These are phyloP conservation scores for Subacronicta megacephala DNA, from an alignment of 2,888 invertebrate genomes.

Conservation along the genomic window DNA sequence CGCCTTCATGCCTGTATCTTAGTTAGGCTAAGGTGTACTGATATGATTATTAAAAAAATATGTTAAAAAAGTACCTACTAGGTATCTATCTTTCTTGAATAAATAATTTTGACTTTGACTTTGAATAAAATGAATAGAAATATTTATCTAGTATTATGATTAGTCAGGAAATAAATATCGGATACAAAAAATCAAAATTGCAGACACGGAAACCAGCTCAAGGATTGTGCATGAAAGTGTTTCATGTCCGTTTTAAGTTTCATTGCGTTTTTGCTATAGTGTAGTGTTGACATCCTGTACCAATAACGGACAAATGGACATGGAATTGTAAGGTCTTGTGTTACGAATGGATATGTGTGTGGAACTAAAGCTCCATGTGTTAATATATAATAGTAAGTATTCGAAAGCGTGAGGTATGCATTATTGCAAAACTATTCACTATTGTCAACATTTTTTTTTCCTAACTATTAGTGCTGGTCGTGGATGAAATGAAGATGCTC, in stretches of 20 bases:
- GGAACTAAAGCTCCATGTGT: constrained; percentile 13
- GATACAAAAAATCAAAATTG: constrained; percentile 45
- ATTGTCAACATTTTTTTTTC: too few species aligned
- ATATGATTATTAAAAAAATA: too few species aligned
- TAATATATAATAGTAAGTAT: constrained; percentile 10
- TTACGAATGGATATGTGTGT: constrained; percentile 27
- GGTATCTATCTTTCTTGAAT: too few species aligned
- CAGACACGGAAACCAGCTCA: constrained; percentile 52
- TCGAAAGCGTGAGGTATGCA: constrained; percentile 10
- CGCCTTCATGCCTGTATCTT: too few species aligned
- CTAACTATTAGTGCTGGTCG: neutral
- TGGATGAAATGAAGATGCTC: too few species aligned
- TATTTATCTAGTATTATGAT: constrained; percentile 1
- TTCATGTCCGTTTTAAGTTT: constrained; percentile 15
- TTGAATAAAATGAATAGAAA: neutral
- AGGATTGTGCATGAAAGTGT: constrained; percentile 50
- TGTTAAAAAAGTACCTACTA: too few species aligned
- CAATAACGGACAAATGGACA: constrained; percentile 29
- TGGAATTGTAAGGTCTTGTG: constrained; percentile 13
- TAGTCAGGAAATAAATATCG: constrained; percentile 34
- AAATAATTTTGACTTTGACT: too few species aligned
- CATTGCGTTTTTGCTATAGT: constrained; percentile 22
- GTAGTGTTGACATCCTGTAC: constrained; percentile 10
- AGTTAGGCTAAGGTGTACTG: too few species aligned
- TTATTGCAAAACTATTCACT: neutral